These are phyloP conservation scores for Disparrhopalites patrizii DNA, from an alignment of 2,888 invertebrate species.

Conservation along the genomic window DNA sequence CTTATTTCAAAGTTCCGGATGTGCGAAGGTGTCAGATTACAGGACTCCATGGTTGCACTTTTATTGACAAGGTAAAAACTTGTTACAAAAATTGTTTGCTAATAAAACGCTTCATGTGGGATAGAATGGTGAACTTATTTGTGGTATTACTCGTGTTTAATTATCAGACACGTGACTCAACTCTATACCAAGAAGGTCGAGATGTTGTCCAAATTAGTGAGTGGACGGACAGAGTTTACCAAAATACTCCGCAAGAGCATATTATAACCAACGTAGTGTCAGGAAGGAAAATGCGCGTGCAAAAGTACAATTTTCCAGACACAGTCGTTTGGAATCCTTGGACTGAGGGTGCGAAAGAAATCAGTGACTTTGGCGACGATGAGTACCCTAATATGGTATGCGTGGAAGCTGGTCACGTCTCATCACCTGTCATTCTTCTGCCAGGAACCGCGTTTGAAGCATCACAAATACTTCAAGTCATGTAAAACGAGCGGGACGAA, in stretches of 20 bases:
- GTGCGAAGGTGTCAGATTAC: conserved; percentile 86
- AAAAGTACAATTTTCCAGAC: conserved; percentile 88
- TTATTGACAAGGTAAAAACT: conserved; percentile 73
- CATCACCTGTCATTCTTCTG: conserved; percentile 77
- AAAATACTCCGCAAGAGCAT: conserved; percentile 76
- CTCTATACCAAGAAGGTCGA: conserved; percentile 82
- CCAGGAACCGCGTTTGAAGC: conserved; percentile 90
- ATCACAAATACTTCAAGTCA: conserved; percentile 80
- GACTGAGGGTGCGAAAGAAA: conserved; percentile 86
- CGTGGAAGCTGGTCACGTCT: conserved; percentile 89
- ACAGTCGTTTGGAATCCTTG: conserved; percentile 94
- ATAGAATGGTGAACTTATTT: no score
- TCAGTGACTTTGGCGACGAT: conserved; percentile 92
- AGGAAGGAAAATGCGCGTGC: conserved; percentile 84
- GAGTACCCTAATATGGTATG: conserved; percentile 96
- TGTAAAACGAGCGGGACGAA: no score
- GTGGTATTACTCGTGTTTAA: no score
- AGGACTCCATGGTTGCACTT: conserved; percentile 84
- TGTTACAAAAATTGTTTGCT: background rate
- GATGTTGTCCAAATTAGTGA: conserved; percentile 85
- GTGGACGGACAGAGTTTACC: conserved; percentile 79
- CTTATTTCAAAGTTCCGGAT: conserved; percentile 94
- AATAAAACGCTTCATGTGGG: no score
- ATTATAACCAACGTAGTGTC: conserved; percentile 89
- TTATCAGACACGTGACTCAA: conserved; percentile 70